Percentiles rank a stretch among this genome's conserved stretches.
Conservation (phyloP, 2,888 invertebrate species). For the Pantelozetes paolii region DNA sequence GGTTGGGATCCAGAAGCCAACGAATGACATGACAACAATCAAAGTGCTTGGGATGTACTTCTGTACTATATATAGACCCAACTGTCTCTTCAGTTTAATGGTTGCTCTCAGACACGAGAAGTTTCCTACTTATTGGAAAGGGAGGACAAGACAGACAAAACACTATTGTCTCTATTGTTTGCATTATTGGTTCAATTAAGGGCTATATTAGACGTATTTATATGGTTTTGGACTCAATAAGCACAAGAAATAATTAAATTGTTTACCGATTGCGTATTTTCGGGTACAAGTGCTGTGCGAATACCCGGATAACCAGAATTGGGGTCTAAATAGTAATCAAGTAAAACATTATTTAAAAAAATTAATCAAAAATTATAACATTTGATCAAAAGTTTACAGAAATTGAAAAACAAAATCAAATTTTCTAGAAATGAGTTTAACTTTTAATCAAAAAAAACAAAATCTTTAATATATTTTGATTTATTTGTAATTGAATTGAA, state of each 20-base stretch:
- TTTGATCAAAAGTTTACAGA: no score
- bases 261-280: conserved; percentile 33
- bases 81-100: background rate
- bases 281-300: background rate
- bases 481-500: no score
- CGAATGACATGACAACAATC: conserved; percentile 92
- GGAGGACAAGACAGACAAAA: background rate
- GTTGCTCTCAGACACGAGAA: conserved; percentile 20
- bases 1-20: conserved; percentile 77
- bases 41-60: conserved; percentile 78
- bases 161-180: background rate
- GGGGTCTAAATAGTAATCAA: background rate
- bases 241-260: no score
- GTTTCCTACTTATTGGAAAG: conserved; percentile 1
- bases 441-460: no score
- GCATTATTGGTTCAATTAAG: no score
- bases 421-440: no score
- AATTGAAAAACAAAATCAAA: no score
- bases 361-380: background rate
- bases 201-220: no score
- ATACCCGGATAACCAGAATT: conserved; percentile 11
- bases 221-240: no score
- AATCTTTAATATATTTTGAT: no score
- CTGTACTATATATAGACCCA: conserved; percentile 20
- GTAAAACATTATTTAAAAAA: background rate